Base-by-base conservation (phyloP, 2,888 invertebrate genomes). In the Eristalis intricaria region DNA sequence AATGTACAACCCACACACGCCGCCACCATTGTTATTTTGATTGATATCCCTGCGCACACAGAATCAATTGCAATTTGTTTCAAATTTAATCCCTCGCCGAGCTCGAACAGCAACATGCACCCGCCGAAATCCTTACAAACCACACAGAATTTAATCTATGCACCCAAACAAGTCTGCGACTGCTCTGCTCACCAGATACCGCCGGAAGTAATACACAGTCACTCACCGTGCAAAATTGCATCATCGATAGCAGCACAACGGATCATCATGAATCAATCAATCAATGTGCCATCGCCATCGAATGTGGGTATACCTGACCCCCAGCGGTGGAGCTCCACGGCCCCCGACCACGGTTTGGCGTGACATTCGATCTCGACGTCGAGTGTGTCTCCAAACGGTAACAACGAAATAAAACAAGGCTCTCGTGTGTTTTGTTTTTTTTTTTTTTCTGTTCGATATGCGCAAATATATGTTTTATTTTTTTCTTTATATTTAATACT, bases 381-480 rank as follows among this genome's bases (percentile, higher is more conserved):
- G 43, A 43, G 2, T 26, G 43, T 32, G 32, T 5, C 50, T 4
- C 50, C 50, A 50, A n/a, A 1, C 50, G 23, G 10, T 23, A 38
- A 13, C 22, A 7, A 22, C 58, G 23, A 85, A 86, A 77, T 56
- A 84, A 83, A 84, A 84, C 71, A 50, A n/a, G 40, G 63, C 40
- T 50, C 50, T 50, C 8, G 50, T 50, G n/a, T 50, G n/a, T 87
- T 79, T 79, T 87, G 76, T 84, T 65, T 65, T 79, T 77, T 73
- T 64, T 29, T 22, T 32, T 60, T 69, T 75, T 68, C 26, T 60
- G 23, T 84, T 84, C 84, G 87, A 87, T 87, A 87, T 87, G 87
- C 87, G 84, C 84, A 87, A 84, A 87, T 87, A 87, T 87, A 87
- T 87, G 84, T 87, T 69, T 65, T 79, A 74, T 74, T 76, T 77